phyloP scores from a whole-genome alignment of 1,140 invertebrate species.

The Trichomalopsis sarcophagae region DNA sequence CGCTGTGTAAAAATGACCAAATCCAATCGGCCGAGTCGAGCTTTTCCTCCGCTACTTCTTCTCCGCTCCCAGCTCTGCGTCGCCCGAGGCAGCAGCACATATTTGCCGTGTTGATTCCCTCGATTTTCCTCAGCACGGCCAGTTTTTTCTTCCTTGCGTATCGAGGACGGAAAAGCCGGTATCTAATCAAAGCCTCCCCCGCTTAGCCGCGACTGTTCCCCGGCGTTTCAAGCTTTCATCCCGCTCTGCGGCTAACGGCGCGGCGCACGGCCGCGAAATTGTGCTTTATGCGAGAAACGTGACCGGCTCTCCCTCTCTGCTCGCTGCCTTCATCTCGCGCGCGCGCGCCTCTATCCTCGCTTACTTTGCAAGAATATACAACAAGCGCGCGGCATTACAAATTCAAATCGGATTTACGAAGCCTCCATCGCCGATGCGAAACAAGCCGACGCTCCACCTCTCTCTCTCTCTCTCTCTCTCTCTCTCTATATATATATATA shows the following conservation, averaged over 20 bases:
- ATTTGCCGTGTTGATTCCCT: background rate
- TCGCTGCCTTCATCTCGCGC: conserved; percentile 18
- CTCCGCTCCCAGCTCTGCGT: background rate
- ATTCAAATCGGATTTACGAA: conserved; percentile 57
- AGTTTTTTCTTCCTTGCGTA: background rate
- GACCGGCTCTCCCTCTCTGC: conserved; percentile 53
- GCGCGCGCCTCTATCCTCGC: conserved; percentile 11
- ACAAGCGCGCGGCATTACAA: conserved; percentile 55
- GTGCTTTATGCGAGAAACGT: conserved; percentile 68
- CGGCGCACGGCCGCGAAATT: conserved; percentile 56
- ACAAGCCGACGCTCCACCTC: background rate
- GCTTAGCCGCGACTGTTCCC: background rate
- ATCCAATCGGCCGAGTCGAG: conserved; percentile 30
- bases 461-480: background rate
- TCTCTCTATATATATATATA: too few species aligned
- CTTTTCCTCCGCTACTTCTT: background rate
- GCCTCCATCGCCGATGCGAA: conserved; percentile 31
- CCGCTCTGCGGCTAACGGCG: conserved; percentile 57
- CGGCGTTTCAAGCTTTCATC: conserved; percentile 27
- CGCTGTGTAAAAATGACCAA: conserved; percentile 38
- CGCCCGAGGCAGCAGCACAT: background rate
- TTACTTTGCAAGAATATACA: conserved; percentile 40
- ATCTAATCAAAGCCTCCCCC: background rate
- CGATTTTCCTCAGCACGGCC: background rate
- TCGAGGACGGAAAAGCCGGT: background rate